A percentile compares a stretch with the other conserved stretches of the same genome.
These are phyloP conservation scores for Lates japonicus DNA, from an alignment of 2,797 vertebrate species.

Conservation along the genomic window DNA sequence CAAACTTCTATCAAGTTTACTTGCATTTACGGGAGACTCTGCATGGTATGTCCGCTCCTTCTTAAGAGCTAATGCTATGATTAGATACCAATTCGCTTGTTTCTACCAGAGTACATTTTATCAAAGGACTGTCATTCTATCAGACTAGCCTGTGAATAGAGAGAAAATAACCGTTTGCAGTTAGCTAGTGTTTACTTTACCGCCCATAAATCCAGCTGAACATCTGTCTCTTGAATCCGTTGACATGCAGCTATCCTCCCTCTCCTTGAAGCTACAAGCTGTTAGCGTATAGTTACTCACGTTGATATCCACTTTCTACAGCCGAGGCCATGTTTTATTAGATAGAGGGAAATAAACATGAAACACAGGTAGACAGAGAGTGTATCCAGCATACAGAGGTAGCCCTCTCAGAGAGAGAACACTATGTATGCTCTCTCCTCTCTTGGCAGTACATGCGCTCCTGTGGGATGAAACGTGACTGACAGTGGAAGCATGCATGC, in stretches of 20 bases:
- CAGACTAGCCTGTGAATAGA: not conserved
- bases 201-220: constrained; percentile 43
- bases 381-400: not conserved
- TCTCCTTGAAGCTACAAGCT: constrained; percentile 12
- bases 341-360: not conserved
- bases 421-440: not conserved
- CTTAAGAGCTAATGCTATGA: not conserved
- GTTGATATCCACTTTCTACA: not conserved
- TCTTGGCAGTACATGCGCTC: not conserved
- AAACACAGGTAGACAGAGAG: not conserved
- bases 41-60: constrained; percentile 75
- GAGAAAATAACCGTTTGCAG: not conserved
- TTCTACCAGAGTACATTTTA: not conserved
- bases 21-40: constrained; percentile 61
- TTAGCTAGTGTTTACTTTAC: not conserved
- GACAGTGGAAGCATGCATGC: not conserved
- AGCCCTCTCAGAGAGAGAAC: not conserved
- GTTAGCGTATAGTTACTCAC: not conserved
- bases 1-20: constrained; percentile 55
- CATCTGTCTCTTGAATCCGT: constrained; percentile 57
- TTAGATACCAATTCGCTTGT: not conserved
- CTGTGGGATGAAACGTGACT: constrained; percentile 18
- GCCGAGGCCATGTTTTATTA: not conserved
- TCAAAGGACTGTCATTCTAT: not conserved
- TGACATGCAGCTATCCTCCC: constrained; percentile 32